Percentiles rank a stretch among this genome's conserved stretches.
Evolutionary conservation across 2,113 vertebrate genomes (phyloP).

Genomic region (Hepsetus odoe): DNA sequence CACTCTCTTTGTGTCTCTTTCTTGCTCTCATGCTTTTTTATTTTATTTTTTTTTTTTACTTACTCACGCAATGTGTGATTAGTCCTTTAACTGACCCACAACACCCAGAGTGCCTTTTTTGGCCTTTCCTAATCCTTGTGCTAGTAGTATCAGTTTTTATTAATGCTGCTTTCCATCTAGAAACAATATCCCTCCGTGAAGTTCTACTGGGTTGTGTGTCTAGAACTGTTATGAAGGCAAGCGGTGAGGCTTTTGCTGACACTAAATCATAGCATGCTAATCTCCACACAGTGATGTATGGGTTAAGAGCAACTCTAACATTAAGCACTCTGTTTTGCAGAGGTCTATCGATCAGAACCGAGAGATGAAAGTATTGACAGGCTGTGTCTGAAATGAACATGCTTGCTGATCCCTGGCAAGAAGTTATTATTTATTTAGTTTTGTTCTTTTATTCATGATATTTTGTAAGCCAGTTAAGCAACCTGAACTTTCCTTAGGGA

Average conservation of each 20-base stretch:
- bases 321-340: conserved; percentile 2
- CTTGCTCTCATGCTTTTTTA: no score
- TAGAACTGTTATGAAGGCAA: background rate
- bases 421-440: conserved; percentile 45
- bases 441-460: conserved; percentile 39
- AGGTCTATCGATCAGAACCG: background rate
- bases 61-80: no score
- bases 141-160: background rate
- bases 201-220: background rate
- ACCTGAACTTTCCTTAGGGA: background rate
- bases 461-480: conserved; percentile 6
- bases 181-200: background rate
- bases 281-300: background rate
- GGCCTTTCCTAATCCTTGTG: background rate
- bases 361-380: conserved; percentile 24
- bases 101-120: no score
- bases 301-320: background rate
- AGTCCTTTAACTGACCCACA: background rate
- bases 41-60: no score
- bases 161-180: background rate
- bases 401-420: conserved; percentile 16
- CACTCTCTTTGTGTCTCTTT: no score
- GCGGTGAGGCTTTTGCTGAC: no score
- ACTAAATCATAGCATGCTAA: no score
- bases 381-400: background rate